These are phyloP conservation scores for Cranoglanis bouderius DNA, from an alignment of 2,113 vertebrate genomes.

Conservation along the genomic window DNA sequence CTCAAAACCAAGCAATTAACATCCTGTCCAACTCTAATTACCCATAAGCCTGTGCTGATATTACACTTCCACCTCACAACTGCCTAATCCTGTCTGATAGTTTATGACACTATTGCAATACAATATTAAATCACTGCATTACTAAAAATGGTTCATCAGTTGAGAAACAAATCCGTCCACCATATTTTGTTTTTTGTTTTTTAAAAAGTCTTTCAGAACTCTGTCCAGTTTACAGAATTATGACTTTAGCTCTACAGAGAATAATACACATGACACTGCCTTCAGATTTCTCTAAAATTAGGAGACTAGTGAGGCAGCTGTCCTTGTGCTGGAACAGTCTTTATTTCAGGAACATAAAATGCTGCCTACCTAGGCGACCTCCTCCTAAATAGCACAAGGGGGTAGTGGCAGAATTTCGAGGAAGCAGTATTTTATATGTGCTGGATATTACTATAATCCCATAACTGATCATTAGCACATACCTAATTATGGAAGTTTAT, in stretches of 20 bases:
- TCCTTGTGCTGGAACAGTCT: not conserved
- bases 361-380: not conserved
- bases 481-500: not conserved
- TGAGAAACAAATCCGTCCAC: not conserved
- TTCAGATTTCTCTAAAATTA: not conserved
- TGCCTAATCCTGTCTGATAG: not conserved
- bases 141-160: not conserved
- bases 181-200: not conserved
- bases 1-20: not conserved
- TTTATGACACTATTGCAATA: no score
- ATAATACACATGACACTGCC: not conserved
- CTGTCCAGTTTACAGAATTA: not conserved
- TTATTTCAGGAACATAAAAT: not conserved
- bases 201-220: not conserved
- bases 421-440: not conserved
- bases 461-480: not conserved
- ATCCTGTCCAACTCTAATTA: not conserved
- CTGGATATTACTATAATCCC: not conserved
- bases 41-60: not conserved
- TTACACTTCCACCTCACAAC: not conserved
- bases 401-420: not conserved
- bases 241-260: not conserved
- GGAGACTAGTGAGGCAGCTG: not conserved
- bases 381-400: not conserved
- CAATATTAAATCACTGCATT: not conserved